phyloP scores from a whole-genome alignment of 35 echinoderm and acorn worm species.

The Anneissia japonica region DNA sequence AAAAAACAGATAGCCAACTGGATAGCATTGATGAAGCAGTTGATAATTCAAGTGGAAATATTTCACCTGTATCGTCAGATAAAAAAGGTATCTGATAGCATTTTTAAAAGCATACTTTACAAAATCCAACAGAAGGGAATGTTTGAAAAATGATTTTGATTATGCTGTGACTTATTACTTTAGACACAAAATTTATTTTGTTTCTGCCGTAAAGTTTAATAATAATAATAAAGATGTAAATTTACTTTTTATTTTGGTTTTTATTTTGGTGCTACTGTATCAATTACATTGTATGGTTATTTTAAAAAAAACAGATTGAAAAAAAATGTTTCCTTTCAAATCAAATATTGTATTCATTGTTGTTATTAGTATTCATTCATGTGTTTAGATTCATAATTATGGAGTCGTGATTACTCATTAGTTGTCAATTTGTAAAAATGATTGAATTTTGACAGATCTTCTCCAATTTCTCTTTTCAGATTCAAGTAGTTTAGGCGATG shows the following conservation, averaged over 20 bases:
- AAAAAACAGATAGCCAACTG: neutral
- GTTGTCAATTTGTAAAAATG: neutral
- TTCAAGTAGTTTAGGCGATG: slow-evolving; percentile 82
- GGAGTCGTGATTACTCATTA: neutral
- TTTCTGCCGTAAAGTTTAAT: no score
- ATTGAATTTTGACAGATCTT: no score
- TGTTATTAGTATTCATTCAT: no score
- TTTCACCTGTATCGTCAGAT: neutral
- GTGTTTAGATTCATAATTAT: no score
- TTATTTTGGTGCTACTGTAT: neutral
- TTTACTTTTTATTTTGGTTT: neutral
- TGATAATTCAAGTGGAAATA: neutral
- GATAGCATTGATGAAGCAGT: neutral
- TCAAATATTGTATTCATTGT: no score
- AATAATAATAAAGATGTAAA: no score
- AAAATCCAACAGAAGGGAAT: no score
- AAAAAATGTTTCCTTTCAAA: no score
- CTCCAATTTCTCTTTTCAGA: neutral
- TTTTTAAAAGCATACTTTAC: no score
- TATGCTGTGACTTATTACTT: no score
- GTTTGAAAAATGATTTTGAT: no score
- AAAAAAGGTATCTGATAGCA: neutral
- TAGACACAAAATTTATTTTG: no score
- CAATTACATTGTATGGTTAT: neutral
- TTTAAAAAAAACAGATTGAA: neutral